Conservation (phyloP, 2,797 vertebrate species). For the Enoplosus armatus region DNA sequence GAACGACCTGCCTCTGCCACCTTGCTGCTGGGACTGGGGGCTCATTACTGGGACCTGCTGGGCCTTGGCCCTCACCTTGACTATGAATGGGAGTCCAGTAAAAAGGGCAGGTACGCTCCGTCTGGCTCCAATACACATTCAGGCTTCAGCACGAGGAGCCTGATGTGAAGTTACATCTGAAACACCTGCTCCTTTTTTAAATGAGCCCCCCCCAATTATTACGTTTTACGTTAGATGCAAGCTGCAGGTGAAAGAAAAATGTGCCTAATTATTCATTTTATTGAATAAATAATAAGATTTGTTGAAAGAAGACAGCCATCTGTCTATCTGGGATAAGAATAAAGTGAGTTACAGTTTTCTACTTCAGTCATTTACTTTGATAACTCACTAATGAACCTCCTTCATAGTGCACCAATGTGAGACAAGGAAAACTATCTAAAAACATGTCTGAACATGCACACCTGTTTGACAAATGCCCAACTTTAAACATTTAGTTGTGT, state of each 20-base stretch:
- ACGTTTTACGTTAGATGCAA: too few relatives aligned
- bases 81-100: constrained; percentile 68
- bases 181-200: constrained; percentile 3
- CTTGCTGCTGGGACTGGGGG: constrained; percentile 48
- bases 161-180: not conserved
- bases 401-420: not conserved
- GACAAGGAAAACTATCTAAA: not conserved
- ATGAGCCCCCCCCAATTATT: too few relatives aligned
- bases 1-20: constrained; percentile 46
- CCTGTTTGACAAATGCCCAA: not conserved
- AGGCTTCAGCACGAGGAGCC: not conserved
- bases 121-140: constrained; percentile 83
- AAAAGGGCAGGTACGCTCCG: constrained; percentile 67
- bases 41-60: constrained; percentile 61
- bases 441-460: constrained; percentile 17
- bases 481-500: not conserved
- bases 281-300: not conserved
- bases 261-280: not conserved
- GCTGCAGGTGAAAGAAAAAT: not conserved
- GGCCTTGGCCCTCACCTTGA: constrained; percentile 70
- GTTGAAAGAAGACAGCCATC: not conserved
- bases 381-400: too few relatives aligned
- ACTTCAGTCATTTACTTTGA: not conserved
- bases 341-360: not conserved
- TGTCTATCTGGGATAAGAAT: not conserved